These are phyloP conservation scores for Cassiopea xamachana DNA, from an alignment of 30 jellyfish, hydroid and myxozoan genomes.

Conservation along the genomic window DNA sequence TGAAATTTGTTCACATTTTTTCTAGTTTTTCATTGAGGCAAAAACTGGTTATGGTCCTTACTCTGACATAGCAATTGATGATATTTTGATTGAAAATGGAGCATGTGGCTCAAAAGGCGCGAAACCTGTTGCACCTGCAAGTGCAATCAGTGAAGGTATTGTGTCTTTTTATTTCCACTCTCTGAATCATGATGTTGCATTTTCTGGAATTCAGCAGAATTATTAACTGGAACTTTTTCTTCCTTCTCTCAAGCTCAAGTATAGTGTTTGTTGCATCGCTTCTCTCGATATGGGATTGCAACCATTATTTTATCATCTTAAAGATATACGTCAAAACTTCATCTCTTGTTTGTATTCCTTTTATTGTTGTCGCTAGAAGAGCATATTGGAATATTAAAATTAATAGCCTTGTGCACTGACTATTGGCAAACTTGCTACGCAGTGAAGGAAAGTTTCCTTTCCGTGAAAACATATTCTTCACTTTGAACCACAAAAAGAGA, in stretches of 20 bases:
- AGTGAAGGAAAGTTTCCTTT: too few relatives aligned
- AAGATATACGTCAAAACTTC: background rate
- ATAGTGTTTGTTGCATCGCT: background rate
- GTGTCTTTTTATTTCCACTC: background rate
- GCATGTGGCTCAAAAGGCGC: constrained; percentile 38
- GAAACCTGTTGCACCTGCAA: background rate
- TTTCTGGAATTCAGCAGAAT: too few relatives aligned
- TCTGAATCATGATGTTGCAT: too few relatives aligned
- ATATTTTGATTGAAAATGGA: constrained; percentile 60
- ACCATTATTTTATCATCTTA: background rate
- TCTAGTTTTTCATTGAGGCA: constrained; percentile 72
- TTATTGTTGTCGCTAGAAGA: background rate
- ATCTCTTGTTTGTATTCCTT: background rate
- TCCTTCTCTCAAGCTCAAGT: background rate
- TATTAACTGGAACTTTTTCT: background rate
- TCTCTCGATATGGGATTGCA: background rate
- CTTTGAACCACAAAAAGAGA: background rate
- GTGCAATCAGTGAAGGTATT: background rate
- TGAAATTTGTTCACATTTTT: background rate
- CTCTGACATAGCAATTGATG: constrained; percentile 81
- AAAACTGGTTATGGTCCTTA: constrained; percentile 53
- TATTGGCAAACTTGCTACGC: too few relatives aligned
- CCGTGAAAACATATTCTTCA: background rate
- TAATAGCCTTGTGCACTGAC: too few relatives aligned
- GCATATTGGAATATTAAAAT: background rate